phyloP scores from a whole-genome alignment of 30 jellyfish, hydroid and myxozoan species.

The Hydractinia symbiolongicarpus region DNA sequence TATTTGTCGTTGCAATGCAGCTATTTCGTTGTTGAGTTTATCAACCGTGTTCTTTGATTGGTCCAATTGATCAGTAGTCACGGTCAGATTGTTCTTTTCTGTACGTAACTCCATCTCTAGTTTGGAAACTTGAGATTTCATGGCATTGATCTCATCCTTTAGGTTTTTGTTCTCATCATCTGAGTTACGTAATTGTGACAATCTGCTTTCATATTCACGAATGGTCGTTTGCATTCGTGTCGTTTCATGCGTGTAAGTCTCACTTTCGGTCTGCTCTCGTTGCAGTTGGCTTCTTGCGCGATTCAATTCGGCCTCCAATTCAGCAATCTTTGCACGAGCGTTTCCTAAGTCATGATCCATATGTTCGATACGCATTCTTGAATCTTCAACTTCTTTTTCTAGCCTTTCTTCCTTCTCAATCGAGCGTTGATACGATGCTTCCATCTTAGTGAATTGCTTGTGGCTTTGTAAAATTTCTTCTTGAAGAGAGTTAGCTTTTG shows the following conservation, averaged over 20 bases:
- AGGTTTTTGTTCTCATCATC: slow-evolving; percentile 69
- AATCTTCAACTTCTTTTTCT: slow-evolving; percentile 79
- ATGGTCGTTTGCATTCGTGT: slow-evolving; percentile 52
- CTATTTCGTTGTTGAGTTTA: slow-evolving; percentile 51
- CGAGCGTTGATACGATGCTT: slow-evolving; percentile 59
- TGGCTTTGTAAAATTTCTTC: slow-evolving; percentile 74
- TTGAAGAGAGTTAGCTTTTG: slow-evolving; percentile 67
- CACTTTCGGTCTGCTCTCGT: slow-evolving; percentile 47
- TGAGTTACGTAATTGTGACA: slow-evolving; percentile 42
- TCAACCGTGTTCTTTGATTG: slow-evolving; percentile 57
- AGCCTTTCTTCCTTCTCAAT: slow-evolving; percentile 83
- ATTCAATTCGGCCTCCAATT: slow-evolving; percentile 50
- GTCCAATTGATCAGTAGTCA: slow-evolving; percentile 70
- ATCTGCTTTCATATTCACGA: slow-evolving; percentile 59
- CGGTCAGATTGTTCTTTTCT: slow-evolving; percentile 40
- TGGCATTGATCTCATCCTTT: slow-evolving; percentile 47
- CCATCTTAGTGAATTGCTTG: slow-evolving; percentile 86
- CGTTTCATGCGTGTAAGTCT: slow-evolving; percentile 56
- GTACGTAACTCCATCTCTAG: slow-evolving; percentile 69
- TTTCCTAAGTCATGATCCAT: slow-evolving; percentile 59
- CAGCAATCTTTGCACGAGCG: slow-evolving; percentile 42
- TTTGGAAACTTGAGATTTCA: slow-evolving; percentile 28
- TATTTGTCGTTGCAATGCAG: slow-evolving; percentile 56
- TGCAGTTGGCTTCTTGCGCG: slow-evolving; percentile 53
- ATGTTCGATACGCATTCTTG: slow-evolving; percentile 42